Conservation (phyloP, 2,888 invertebrate genomes). For the Napeogenes inachia region DNA sequence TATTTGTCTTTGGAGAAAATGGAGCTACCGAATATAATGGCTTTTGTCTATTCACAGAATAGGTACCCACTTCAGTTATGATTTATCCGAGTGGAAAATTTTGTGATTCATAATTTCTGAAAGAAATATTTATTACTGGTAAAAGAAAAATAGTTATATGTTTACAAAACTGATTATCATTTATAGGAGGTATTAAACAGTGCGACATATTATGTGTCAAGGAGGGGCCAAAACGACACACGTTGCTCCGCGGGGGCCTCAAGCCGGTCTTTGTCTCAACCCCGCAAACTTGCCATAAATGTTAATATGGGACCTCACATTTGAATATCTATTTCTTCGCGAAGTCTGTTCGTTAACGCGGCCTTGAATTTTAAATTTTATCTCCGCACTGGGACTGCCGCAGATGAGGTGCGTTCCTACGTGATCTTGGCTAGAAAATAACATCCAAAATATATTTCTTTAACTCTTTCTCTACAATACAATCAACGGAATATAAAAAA, state of each 20-base stretch:
- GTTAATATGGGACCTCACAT: slow-evolving; percentile 78
- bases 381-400: slow-evolving; percentile 66
- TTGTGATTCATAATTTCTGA: slow-evolving; percentile 20
- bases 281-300: slow-evolving; percentile 78
- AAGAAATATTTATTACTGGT: no score
- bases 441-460: slow-evolving; percentile 63
- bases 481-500: no score
- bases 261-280: slow-evolving; percentile 68
- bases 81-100: slow-evolving; percentile 52
- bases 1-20: slow-evolving; percentile 62
- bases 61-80: slow-evolving; percentile 29
- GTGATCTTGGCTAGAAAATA: slow-evolving; percentile 71
- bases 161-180: no score
- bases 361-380: slow-evolving; percentile 79
- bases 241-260: slow-evolving; percentile 43
- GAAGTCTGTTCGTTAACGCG: slow-evolving; percentile 77
- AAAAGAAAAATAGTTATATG: no score
- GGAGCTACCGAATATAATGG: slow-evolving; percentile 49
- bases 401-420: slow-evolving; percentile 76
- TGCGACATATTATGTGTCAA: no score
- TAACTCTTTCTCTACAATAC: slow-evolving; percentile 40
- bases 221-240: slow-evolving; percentile 20
- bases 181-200: no score
- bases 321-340: slow-evolving; percentile 78
- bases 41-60: slow-evolving; percentile 43